Evolutionary conservation across 2,888 invertebrate species (phyloP).

Genomic region (Nephrotoma guestfalica): DNA sequence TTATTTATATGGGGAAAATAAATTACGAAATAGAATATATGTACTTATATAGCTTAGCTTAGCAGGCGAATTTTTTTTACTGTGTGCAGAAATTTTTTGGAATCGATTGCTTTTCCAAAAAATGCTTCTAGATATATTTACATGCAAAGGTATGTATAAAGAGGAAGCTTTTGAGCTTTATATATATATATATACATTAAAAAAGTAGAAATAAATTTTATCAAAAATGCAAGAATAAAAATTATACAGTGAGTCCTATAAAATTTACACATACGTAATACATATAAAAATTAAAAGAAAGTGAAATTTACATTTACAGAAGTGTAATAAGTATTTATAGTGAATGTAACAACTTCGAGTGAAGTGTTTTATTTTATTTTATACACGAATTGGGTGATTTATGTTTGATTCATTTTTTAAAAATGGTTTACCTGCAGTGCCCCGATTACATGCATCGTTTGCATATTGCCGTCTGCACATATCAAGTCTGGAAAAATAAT

Average conservation of each 20-base stretch:
- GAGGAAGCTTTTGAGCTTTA: background rate
- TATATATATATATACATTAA: background rate
- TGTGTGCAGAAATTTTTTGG: background rate
- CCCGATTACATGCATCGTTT: conserved; percentile 93
- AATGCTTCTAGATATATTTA: background rate
- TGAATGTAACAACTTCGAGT: background rate
- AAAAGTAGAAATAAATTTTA: background rate
- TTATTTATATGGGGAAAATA: background rate
- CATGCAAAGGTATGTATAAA: background rate
- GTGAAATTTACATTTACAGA: background rate
- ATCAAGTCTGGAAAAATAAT: conserved; percentile 77
- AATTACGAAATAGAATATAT: background rate
- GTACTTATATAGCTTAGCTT: background rate
- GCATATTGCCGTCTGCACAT: conserved; percentile 94
- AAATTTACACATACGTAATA: background rate
- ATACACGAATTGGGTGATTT: background rate
- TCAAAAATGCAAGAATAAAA: background rate
- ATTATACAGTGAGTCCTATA: background rate
- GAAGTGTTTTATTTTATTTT: background rate
- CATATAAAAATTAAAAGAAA: background rate
- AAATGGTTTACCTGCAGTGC: conserved; percentile 79
- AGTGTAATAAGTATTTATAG: background rate
- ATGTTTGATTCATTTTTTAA: conserved; percentile 8
- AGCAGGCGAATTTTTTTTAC: background rate
- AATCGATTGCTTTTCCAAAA: background rate